A percentile compares a stretch with the other conserved stretches of the same genome.
These are phyloP conservation scores for Mastomys natalensis DNA, from an alignment of 2,113 vertebrate genomes.

Conservation along the genomic window DNA sequence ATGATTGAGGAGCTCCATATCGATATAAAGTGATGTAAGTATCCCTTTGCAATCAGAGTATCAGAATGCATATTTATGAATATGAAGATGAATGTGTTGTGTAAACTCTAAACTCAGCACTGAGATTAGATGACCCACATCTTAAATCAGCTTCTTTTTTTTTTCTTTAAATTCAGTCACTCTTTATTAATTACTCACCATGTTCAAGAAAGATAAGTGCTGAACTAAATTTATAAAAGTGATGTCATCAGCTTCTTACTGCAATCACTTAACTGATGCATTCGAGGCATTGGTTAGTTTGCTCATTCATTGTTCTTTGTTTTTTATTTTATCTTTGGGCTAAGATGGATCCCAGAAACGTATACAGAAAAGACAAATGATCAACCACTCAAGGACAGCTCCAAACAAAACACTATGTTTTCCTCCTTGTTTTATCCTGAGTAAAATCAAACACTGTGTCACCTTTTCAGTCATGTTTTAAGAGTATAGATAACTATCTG, in stretches of 20 bases:
- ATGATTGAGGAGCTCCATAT: not conserved
- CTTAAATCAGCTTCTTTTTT: not conserved
- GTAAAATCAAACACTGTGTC: not conserved
- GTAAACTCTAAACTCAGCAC: not conserved
- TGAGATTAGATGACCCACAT: not conserved
- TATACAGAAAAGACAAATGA: not conserved
- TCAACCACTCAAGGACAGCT: not conserved
- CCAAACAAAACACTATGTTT: not conserved
- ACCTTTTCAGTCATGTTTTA: not conserved
- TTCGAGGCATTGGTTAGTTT: not conserved
- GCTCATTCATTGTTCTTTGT: not conserved
- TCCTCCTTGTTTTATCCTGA: not conserved
- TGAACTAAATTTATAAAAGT: not conserved
- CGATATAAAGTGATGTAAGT: not conserved
- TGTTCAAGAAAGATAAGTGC: slow-evolving; percentile 32
- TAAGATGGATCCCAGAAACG: not conserved
- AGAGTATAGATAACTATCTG: not conserved
- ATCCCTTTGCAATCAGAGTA: not conserved
- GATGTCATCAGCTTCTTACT: not conserved
- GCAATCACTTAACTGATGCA: not conserved
- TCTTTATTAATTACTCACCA: slow-evolving; percentile 18
- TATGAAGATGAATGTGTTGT: not conserved
- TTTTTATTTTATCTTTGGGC: not conserved
- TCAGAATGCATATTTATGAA: not conserved
- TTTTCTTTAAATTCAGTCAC: slow-evolving; percentile 45